Evolutionary conservation across 2,113 vertebrate genomes (phyloP).

Genomic region (Neoarius graeffei): DNA sequence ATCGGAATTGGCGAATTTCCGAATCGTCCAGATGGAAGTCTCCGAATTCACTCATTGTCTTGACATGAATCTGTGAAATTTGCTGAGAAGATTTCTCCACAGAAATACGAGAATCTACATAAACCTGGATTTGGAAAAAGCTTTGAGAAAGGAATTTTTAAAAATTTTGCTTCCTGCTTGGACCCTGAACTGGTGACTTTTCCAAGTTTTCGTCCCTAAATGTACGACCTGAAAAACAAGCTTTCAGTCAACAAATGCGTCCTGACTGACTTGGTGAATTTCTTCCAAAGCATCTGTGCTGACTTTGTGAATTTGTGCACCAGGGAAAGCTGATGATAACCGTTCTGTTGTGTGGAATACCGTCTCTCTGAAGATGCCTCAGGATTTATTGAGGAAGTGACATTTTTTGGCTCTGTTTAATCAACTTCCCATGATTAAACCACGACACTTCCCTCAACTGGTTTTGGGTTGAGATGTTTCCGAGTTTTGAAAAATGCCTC

Average conservation of each 20-base stretch:
- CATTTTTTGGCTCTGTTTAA: neutral
- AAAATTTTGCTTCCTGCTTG: neutral
- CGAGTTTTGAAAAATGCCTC: neutral
- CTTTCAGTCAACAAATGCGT: neutral
- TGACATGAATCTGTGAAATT: neutral
- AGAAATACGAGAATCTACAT: neutral
- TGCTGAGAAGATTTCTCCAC: too few species aligned
- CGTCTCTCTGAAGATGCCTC: neutral
- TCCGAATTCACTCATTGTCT: neutral
- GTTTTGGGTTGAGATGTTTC: neutral
- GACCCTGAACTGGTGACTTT: neutral
- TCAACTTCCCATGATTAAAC: neutral
- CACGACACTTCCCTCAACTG: neutral
- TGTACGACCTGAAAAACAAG: neutral
- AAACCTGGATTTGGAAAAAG: neutral
- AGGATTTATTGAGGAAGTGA: neutral
- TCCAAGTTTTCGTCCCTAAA: neutral
- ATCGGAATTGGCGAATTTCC: neutral
- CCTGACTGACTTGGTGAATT: neutral
- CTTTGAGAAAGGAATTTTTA: too few species aligned
- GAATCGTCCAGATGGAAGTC: neutral
- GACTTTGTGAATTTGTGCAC: neutral
- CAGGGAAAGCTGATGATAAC: constrained; percentile 1
- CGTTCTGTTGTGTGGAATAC: neutral
- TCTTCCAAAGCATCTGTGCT: neutral